Percentiles rank a stretch among this genome's conserved stretches.
These are phyloP conservation scores for Propithecus perrieri DNA, from an alignment of 2,797 vertebrate genomes.

Conservation along the genomic window DNA sequence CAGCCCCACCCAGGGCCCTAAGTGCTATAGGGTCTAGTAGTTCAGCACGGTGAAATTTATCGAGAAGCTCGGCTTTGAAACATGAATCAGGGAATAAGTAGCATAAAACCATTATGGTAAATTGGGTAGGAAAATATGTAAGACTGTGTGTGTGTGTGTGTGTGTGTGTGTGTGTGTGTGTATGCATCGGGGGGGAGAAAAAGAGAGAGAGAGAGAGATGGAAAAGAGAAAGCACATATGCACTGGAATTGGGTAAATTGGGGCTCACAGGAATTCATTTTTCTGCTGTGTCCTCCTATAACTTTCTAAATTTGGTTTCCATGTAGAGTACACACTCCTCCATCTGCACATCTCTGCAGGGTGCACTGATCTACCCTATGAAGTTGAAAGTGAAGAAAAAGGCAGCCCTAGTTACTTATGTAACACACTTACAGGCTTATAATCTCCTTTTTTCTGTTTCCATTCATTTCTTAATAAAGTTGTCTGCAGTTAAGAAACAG, in stretches of 20 bases:
- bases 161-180: background rate
- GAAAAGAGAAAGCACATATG: background rate
- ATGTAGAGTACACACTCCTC: background rate
- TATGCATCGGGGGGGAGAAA: too few species aligned
- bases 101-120: background rate
- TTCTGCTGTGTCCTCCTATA: background rate
- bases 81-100: background rate
- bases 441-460: background rate
- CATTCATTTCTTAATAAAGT: background rate
- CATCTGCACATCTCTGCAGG: background rate
- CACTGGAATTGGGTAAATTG: background rate
- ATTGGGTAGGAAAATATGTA: background rate
- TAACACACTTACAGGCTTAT: background rate
- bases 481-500: background rate
- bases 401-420: background rate
- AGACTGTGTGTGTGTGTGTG: background rate
- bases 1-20: accelerated
- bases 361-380: background rate
- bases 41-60: background rate
- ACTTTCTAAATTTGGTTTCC: background rate
- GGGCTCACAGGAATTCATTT: background rate
- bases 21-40: background rate
- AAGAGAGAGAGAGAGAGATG: background rate
- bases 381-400: background rate
- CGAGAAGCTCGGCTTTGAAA: background rate